Percentiles rank a stretch among this genome's conserved stretches.
Evolutionary conservation across 2,797 vertebrate genomes (phyloP).

Genomic region (Coregonus suidteri): DNA sequence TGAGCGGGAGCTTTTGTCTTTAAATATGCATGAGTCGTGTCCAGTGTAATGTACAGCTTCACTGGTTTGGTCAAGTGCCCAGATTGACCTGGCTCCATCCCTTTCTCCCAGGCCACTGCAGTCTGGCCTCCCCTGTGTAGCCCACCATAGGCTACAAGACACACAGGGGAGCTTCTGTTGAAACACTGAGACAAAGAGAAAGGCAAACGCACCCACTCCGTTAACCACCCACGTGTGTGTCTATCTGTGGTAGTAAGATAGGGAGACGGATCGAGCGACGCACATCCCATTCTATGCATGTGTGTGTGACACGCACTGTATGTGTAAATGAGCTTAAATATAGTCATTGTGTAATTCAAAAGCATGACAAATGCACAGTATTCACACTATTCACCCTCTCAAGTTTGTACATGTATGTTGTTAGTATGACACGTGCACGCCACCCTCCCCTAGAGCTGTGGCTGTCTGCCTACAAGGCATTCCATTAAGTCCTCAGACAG

Average conservation of each 20-base stretch:
- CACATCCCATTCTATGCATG: too few relatives aligned
- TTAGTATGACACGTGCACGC: neutral
- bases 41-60: constrained; percentile 53
- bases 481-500: constrained; percentile 51
- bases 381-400: neutral
- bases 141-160: neutral
- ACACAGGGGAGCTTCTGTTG: too few relatives aligned
- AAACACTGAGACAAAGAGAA: neutral
- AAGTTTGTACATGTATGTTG: neutral
- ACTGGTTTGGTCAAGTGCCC: constrained; percentile 55
- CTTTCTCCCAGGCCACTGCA: neutral
- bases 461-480: neutral
- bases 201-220: neutral
- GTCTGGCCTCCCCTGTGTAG: neutral
- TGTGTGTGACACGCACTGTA: neutral
- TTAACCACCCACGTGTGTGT: too few relatives aligned
- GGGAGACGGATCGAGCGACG: neutral
- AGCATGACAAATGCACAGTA: neutral
- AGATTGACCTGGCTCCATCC: constrained; percentile 68
- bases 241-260: neutral
- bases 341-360: too few relatives aligned
- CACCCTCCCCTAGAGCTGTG: neutral
- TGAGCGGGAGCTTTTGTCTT: constrained; percentile 61
- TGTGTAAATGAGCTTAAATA: neutral
- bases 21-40: constrained; percentile 72